phyloP scores from a whole-genome alignment of 2,888 invertebrate species.

The Catocala nupta region DNA sequence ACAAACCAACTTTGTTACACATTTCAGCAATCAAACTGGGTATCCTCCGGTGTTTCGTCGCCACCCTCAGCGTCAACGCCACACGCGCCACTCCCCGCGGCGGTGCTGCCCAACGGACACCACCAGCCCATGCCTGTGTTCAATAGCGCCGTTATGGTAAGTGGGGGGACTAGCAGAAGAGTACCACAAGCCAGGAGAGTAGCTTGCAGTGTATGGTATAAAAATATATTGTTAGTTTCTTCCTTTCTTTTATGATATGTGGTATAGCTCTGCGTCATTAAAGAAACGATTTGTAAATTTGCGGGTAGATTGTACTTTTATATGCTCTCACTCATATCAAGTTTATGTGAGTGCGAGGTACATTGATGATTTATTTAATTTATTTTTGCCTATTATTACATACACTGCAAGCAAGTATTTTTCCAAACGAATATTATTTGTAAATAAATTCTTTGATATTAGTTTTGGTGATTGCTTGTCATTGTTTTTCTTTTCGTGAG shows the following conservation, averaged over 20 bases:
- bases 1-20: no score
- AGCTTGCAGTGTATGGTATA: no score
- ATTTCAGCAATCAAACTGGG: conserved; percentile 78
- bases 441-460: conserved; percentile 1
- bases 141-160: conserved; percentile 86
- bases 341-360: no score
- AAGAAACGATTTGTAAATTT: no score
- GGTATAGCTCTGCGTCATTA: no score
- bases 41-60: conserved; percentile 87
- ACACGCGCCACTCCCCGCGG: conserved; percentile 77
- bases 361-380: no score
- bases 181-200: no score
- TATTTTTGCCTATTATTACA: no score
- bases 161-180: conserved; percentile 24
- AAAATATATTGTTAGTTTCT: no score
- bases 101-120: conserved; percentile 84
- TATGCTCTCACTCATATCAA: no score
- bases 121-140: conserved; percentile 80
- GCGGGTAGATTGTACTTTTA: no score
- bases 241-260: no score
- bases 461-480: conserved; percentile 17
- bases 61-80: conserved; percentile 83
- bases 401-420: conserved; percentile 4
- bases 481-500: conserved; percentile 4
- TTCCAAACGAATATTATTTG: not conserved